phyloP scores from a whole-genome alignment of 2,888 invertebrate genomes.

The Ashinkailepas kermadecensis region DNA sequence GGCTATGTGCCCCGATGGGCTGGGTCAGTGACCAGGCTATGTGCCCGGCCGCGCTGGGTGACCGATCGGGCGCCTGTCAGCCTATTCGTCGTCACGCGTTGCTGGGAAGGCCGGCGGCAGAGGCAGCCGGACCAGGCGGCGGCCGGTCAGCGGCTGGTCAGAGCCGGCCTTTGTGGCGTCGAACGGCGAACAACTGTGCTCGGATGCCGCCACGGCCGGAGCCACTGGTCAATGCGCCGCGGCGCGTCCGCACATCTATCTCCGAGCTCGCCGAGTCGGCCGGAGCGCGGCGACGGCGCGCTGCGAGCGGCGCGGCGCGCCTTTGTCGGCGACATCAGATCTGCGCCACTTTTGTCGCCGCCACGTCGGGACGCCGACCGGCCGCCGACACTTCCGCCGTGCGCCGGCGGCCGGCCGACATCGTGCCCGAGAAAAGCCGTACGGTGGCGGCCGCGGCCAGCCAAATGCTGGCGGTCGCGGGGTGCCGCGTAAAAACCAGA shows the following conservation, averaged over 20 bases:
- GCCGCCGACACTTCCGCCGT: not conserved
- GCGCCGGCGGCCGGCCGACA: not conserved
- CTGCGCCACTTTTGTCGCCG: not conserved
- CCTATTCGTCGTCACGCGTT: no score
- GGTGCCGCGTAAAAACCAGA: not conserved
- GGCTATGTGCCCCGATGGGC: no score
- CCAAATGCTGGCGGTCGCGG: no score
- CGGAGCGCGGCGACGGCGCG: not conserved
- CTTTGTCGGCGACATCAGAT: constrained; percentile 4
- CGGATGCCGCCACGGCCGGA: not conserved
- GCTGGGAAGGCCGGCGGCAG: no score
- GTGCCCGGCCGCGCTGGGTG: no score
- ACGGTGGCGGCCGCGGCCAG: not conserved
- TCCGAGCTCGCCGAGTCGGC: not conserved
- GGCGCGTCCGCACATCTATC: not conserved
- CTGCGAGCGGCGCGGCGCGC: not conserved
- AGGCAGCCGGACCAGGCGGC: no score
- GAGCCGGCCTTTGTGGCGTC: no score
- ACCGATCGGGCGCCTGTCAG: no score
- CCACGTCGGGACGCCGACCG: not conserved
- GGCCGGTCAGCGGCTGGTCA: no score
- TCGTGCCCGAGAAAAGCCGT: not conserved
- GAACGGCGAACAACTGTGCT: not conserved
- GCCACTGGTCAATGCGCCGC: not conserved
- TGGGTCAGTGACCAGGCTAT: no score